Conservation (phyloP, 2,113 vertebrate genomes). For the Pyrgilauda ruficollis region DNA sequence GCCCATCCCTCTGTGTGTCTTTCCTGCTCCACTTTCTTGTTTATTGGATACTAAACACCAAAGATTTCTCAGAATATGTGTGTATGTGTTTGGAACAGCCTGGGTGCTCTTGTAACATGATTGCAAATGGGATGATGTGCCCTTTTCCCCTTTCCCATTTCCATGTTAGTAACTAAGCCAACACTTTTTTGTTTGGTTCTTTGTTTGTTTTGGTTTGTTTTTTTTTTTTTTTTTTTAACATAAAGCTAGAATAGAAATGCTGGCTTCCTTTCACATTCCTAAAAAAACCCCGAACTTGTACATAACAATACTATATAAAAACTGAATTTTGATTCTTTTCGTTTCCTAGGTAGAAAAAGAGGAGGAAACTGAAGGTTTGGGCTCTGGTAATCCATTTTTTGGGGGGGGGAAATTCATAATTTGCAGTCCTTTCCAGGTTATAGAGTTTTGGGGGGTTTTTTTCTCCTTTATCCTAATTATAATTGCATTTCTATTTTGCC, state of each 20-base stretch:
- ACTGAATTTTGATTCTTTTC: background rate
- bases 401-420: background rate
- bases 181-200: background rate
- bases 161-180: background rate
- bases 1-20: background rate
- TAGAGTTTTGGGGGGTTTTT: fast-evolving
- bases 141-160: background rate
- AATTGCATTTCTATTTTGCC: background rate
- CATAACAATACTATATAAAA: background rate
- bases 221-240: background rate
- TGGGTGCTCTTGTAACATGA: background rate
- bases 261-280: background rate
- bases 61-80: background rate
- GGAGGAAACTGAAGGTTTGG: background rate
- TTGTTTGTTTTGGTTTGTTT: background rate
- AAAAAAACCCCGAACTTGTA: background rate
- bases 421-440: background rate
- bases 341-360: background rate
- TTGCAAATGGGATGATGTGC: background rate
- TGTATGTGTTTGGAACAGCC: background rate
- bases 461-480: background rate
- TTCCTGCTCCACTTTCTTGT: background rate
- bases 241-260: background rate
- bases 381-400: background rate
- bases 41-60: background rate